phyloP scores from a whole-genome alignment of 2,888 invertebrate species.

The Entomobrya multifasciata region DNA sequence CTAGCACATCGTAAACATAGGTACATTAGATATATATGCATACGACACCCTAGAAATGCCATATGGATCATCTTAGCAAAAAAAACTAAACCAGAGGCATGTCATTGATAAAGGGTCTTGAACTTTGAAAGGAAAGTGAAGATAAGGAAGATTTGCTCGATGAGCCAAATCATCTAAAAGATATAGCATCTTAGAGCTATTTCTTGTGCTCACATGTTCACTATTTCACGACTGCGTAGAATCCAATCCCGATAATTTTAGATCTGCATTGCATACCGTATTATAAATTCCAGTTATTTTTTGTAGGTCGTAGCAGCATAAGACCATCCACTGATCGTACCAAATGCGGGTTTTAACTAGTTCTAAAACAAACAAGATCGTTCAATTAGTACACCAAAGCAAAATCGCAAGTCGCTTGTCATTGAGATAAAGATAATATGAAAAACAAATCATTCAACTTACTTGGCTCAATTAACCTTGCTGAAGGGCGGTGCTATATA shows the following conservation, averaged over 20 bases:
- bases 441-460: background rate
- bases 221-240: background rate
- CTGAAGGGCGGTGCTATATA: background rate
- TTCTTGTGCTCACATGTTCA: background rate
- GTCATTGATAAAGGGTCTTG: slow-evolving; percentile 67
- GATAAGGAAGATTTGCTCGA: background rate
- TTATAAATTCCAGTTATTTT: slow-evolving; percentile 28
- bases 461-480: background rate
- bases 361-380: background rate
- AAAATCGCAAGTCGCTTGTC: background rate
- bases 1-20: background rate
- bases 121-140: slow-evolving; percentile 53
- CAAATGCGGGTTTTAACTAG: background rate
- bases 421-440: background rate
- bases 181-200: background rate
- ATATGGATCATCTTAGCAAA: slow-evolving; percentile 62
- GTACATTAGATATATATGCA: background rate
- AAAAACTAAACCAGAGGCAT: background rate
- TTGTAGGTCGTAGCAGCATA: slow-evolving; percentile 14
- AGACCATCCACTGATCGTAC: background rate
- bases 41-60: slow-evolving; percentile 20
- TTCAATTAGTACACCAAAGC: background rate
- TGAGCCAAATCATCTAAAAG: background rate
- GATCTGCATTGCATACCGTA: no score
- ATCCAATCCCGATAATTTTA: no score